A percentile compares a stretch with the other conserved stretches of the same genome.
Conservation (phyloP, 1,140 invertebrate species). For the Bombus affinis region DNA sequence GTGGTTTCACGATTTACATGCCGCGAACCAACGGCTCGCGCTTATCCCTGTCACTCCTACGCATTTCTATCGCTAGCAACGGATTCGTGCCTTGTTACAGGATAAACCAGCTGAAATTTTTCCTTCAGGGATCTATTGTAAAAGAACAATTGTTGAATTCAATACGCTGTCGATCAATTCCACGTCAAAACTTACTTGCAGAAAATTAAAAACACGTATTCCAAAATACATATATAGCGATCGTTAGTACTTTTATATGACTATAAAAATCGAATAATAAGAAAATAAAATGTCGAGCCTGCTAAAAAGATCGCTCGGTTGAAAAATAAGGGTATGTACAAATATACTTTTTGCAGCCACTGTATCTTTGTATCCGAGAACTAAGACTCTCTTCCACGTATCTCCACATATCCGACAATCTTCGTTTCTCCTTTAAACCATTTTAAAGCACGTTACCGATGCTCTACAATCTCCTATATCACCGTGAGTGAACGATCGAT, state of each 20-base stretch:
- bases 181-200: too few species aligned
- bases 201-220: too few species aligned
- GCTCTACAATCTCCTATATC: not conserved
- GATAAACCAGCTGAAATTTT: not conserved
- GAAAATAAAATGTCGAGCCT: too few species aligned
- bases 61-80: not conserved
- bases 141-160: accelerated
- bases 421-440: not conserved
- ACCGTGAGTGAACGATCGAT: not conserved
- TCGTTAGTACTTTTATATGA: too few species aligned
- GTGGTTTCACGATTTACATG: not conserved
- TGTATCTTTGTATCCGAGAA: too few species aligned
- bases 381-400: not conserved
- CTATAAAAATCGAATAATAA: too few species aligned
- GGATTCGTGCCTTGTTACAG: not conserved
- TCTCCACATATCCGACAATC: not conserved
- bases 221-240: too few species aligned
- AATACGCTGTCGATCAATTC: not conserved
- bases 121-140: too few species aligned
- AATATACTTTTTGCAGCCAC: too few species aligned
- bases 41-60: not conserved
- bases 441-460: not conserved
- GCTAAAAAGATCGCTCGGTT: too few species aligned
- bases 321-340: too few species aligned
- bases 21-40: not conserved